These are phyloP conservation scores for Alca torda DNA, from an alignment of 2,797 vertebrate species.

Conservation along the genomic window DNA sequence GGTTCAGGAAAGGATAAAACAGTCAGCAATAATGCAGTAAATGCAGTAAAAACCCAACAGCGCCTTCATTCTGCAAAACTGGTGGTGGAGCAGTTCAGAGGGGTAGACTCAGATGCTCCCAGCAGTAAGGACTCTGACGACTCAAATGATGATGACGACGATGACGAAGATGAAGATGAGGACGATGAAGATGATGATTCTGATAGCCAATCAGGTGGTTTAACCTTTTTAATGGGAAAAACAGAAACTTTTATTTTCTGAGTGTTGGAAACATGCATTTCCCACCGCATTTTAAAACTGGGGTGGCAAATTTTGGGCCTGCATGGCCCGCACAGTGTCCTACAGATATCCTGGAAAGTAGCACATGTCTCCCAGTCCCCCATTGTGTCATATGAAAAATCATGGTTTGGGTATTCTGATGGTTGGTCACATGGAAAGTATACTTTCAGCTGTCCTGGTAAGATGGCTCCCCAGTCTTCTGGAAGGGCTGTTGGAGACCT, in stretches of 20 bases:
- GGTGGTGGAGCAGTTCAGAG: slow-evolving; percentile 81
- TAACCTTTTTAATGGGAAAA: slow-evolving; percentile 62
- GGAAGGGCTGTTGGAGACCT: neutral
- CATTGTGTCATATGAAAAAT: neutral
- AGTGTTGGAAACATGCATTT: slow-evolving; percentile 15
- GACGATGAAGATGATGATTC: slow-evolving; percentile 90
- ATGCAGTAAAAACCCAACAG: slow-evolving; percentile 69
- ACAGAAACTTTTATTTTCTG: slow-evolving; percentile 13
- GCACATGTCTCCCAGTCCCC: neutral
- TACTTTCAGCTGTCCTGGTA: neutral
- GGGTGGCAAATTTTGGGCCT: neutral
- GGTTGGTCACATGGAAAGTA: neutral
- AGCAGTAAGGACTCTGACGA: slow-evolving; percentile 93
- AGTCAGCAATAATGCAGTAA: slow-evolving; percentile 72
- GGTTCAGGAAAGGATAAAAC: slow-evolving; percentile 83
- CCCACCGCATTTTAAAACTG: neutral
- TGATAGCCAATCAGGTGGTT: slow-evolving; percentile 92
- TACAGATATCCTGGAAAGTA: neutral
- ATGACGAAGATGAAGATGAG: slow-evolving; percentile 89
- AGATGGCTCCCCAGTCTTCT: neutral
- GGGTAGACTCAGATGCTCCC: slow-evolving; percentile 85
- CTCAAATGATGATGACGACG: slow-evolving; percentile 90
- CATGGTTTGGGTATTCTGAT: neutral
- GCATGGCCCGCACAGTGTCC: neutral
- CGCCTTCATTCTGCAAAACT: slow-evolving; percentile 83